Conservation (phyloP, 2,888 invertebrate species). For the Thymelicus lineola region DNA sequence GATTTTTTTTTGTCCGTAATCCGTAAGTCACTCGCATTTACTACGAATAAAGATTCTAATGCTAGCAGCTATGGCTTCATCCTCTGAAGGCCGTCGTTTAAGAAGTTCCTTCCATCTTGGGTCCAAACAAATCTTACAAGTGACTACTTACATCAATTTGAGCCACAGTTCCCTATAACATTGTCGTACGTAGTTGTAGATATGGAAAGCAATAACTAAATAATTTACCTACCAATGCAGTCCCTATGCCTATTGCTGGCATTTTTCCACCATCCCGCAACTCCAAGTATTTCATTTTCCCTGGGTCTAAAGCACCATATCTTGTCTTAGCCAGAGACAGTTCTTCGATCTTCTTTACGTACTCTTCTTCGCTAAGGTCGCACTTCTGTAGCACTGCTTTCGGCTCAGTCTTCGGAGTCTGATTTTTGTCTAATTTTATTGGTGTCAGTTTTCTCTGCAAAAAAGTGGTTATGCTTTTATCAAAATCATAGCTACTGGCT, state of each 20-base stretch:
- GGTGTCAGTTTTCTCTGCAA: constrained; percentile 54
- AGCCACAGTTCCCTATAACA: too few relatives aligned
- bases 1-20: too few relatives aligned
- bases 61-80: too few relatives aligned
- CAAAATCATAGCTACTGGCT: too few relatives aligned
- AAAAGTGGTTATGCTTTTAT: too few relatives aligned
- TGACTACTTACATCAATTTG: too few relatives aligned
- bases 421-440: constrained; percentile 36
- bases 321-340: constrained; percentile 51
- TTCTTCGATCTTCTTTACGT: constrained; percentile 54
- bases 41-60: too few relatives aligned
- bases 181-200: too few relatives aligned
- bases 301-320: constrained; percentile 49
- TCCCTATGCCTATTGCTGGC: constrained; percentile 66
- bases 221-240: constrained; percentile 63
- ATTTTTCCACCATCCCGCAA: constrained; percentile 58
- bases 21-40: too few relatives aligned
- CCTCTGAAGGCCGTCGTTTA: too few relatives aligned
- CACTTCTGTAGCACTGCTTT: neutral
- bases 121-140: too few relatives aligned
- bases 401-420: constrained; percentile 12
- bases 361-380: constrained; percentile 47
- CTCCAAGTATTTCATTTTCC: constrained; percentile 50
- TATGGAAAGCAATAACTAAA: neutral
- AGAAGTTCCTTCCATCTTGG: too few relatives aligned